Evolutionary conservation across 1,140 invertebrate genomes (phyloP), one percentile per base, ranked within the genome.

Genomic region (Odontomachus brunneus): DNA sequence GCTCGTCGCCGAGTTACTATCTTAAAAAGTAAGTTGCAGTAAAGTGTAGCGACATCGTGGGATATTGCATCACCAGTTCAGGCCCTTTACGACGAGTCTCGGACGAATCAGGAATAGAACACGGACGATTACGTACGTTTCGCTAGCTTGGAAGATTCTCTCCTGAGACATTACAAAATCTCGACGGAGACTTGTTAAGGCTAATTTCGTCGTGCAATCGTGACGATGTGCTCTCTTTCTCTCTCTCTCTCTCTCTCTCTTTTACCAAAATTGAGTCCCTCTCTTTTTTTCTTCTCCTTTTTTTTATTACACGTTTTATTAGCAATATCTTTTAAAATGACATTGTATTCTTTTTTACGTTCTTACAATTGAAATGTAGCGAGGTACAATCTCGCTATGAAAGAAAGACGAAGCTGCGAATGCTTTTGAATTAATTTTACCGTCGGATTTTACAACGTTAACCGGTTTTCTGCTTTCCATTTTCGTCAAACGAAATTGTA

Each of bases 51-150:
- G 72, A 83, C 60, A 9, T 76, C 33, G 72, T 19, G 49, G 72
- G 49, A 75, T 83, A 83, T 83, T 76, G 81, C 71, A 76, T 83
- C 72, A 65, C 81, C 49, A 66, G 44, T 48, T 63, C 67, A 48
- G 71, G 59, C 49, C 71, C 71, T 82, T 82, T 62, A 38, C 59
- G 22, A 12, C 72, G 48, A 75, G 26, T 55, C 66, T 51, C 66
- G 33, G 33, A 38, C 65, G 76, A 81, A 57, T 33, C 29, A 17
- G 44, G 66, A 72, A 48, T 24, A 81, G 76, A 72, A 81, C 76
- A 72, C 29, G 76, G 38, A 60, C 76, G 76, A 81, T 81, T 81
- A 81, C 71, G 76, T 22, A 71, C 22, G 72, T 81, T 60, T 72
- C 76, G 66, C 63, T 69, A 29, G 66, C 65, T 80, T 9, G 66